phyloP scores from a whole-genome alignment of 2,113 vertebrate genomes.

The Taurulus bubalis region DNA sequence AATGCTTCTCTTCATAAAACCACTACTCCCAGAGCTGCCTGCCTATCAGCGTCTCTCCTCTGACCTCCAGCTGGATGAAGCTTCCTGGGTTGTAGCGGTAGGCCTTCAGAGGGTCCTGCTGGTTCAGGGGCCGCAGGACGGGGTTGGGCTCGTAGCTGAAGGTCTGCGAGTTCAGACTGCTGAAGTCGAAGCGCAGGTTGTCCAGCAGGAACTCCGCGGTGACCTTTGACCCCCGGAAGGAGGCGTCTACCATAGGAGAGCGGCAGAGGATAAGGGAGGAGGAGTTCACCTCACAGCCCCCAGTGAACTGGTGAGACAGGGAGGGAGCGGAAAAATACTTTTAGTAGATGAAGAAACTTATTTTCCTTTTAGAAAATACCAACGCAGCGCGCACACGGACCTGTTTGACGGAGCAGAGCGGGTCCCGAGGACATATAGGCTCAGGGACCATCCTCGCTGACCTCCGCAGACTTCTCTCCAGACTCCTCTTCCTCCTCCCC shows the following conservation, averaged over 20 bases:
- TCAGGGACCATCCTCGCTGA: conserved; percentile 79
- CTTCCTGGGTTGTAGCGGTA: conserved; percentile 97
- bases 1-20: background rate
- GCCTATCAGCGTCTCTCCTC: background rate
- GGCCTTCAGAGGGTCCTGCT: conserved; percentile 86
- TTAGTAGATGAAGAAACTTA: background rate
- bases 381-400: conserved; percentile 53
- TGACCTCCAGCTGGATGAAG: conserved; percentile 97
- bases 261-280: conserved; percentile 90
- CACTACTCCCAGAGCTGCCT: background rate
- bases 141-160: conserved; percentile 94
- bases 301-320: conserved; percentile 84
- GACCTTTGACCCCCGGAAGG: conserved; percentile 76
- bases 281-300: conserved; percentile 90
- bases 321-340: background rate
- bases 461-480: conserved; percentile 50
- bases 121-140: conserved; percentile 85
- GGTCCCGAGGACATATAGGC: conserved; percentile 75
- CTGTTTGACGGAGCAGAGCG: conserved; percentile 82
- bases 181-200: conserved; percentile 92
- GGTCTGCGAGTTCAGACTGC: conserved; percentile 80
- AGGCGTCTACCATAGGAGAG: conserved; percentile 87
- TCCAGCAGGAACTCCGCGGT: conserved; percentile 93
- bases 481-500: conserved; percentile 47
- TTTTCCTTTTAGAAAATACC: background rate